Conservation (phyloP, 2,888 invertebrate genomes). For the Xylota segnis region DNA sequence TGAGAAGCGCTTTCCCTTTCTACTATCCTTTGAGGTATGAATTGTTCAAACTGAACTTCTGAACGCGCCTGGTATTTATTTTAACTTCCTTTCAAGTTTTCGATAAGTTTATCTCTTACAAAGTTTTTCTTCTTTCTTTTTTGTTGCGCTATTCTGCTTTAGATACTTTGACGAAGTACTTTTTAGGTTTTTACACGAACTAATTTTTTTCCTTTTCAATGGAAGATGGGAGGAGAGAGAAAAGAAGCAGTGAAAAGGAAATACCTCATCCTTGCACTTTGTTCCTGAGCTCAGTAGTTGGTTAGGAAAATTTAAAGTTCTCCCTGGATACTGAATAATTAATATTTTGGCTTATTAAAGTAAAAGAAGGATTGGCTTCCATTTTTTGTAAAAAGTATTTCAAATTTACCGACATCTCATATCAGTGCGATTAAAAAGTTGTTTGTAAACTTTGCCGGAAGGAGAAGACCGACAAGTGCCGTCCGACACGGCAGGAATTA, state of each 20-base stretch:
- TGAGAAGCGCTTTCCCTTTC: background rate
- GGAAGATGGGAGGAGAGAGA: background rate
- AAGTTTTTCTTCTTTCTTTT: background rate
- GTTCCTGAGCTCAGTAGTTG: background rate
- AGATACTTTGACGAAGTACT: background rate
- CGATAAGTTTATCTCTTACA: background rate
- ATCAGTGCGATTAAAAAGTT: background rate
- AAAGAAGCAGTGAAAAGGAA: too few relatives aligned
- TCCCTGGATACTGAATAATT: background rate
- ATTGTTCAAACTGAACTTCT: background rate
- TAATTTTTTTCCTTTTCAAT: too few relatives aligned
- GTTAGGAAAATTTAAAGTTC: background rate
- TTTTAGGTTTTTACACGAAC: background rate
- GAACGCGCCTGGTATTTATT: background rate
- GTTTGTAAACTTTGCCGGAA: background rate
- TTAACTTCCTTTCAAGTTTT: conserved; percentile 4
- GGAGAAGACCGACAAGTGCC: too few relatives aligned
- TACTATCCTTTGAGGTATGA: background rate
- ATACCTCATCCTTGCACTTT: background rate
- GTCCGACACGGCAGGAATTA: too few relatives aligned
- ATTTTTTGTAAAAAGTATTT: background rate
- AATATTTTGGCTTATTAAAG: too few relatives aligned
- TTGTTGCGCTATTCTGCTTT: background rate
- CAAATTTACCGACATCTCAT: background rate
- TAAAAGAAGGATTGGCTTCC: too few relatives aligned